These are phyloP conservation scores for Pseudorhiza aurosa DNA, from an alignment of 30 jellyfish, hydroid and myxozoan species.

Conservation along the genomic window DNA sequence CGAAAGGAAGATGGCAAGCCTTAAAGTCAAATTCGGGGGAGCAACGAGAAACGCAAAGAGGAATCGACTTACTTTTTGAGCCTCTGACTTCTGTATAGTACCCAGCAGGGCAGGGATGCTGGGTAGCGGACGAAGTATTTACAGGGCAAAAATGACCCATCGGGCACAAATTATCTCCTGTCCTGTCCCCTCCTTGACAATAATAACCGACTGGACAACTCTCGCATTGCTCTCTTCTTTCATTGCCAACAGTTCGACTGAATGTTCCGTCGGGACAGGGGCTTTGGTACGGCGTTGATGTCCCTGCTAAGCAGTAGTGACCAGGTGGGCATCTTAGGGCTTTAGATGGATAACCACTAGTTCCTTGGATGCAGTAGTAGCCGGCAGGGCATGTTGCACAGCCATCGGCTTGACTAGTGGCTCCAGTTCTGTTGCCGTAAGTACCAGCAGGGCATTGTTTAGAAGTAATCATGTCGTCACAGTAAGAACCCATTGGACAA, in stretches of 20 bases:
- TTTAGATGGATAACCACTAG: conserved; percentile 86
- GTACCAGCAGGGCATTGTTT: conserved; percentile 96
- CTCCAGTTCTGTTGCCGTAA: conserved; percentile 93
- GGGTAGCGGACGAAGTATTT: conserved; percentile 72
- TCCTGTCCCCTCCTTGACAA: conserved; percentile 93
- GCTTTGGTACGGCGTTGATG: conserved; percentile 73
- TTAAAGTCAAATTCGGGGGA: too few relatives aligned
- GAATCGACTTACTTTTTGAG: conserved; percentile 81
- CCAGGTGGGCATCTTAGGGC: conserved; percentile 94
- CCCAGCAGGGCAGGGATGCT: conserved; percentile 93
- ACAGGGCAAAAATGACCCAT: conserved; percentile 98
- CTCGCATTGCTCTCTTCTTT: conserved; percentile 85
- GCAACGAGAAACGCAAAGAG: too few relatives aligned
- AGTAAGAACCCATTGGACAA: conserved; percentile 92
- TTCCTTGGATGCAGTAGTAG: conserved; percentile 88
- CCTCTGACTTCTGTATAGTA: conserved; percentile 91
- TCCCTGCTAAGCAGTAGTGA: conserved; percentile 84
- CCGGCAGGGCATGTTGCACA: conserved; percentile 98
- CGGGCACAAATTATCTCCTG: conserved; percentile 94
- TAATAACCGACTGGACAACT: conserved; percentile 85
- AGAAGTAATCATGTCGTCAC: conserved; percentile 67
- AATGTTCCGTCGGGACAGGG: conserved; percentile 92
- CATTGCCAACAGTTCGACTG: conserved; percentile 72
- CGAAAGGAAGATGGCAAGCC: too few relatives aligned
- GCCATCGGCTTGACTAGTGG: conserved; percentile 77